Percentiles rank a stretch among this genome's conserved stretches.
phyloP scores from a whole-genome alignment of 2,797 vertebrate genomes.

The Mus minutoides region DNA sequence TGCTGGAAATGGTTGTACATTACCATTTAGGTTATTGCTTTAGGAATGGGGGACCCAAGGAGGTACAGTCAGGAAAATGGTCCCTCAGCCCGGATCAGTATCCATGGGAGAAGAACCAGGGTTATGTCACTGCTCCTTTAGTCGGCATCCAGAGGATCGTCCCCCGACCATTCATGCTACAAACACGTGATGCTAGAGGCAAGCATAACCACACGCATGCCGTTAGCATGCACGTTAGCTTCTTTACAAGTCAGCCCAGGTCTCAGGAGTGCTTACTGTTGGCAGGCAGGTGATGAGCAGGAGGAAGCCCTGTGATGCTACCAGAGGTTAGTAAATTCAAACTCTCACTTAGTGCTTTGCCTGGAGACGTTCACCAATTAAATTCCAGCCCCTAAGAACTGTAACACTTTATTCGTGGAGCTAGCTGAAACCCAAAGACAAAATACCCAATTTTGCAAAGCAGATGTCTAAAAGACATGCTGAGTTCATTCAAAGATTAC shows the following conservation, averaged over 20 bases:
- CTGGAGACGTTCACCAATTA: slow-evolving; percentile 48
- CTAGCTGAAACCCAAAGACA: slow-evolving; percentile 70
- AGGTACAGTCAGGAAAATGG: slow-evolving; percentile 33
- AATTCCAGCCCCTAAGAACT: slow-evolving; percentile 15
- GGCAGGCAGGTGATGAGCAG: background rate
- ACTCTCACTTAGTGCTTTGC: slow-evolving; percentile 24
- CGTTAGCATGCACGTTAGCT: background rate
- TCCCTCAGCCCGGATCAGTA: background rate
- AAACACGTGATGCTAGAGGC: background rate
- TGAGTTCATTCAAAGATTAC: slow-evolving; percentile 51
- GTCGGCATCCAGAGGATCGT: background rate
- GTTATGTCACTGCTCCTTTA: background rate
- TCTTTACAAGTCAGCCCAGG: background rate
- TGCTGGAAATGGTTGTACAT: slow-evolving; percentile 18
- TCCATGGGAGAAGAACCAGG: background rate
- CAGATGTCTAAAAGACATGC: slow-evolving; percentile 19
- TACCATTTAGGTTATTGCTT: background rate
- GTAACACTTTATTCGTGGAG: slow-evolving; percentile 18
- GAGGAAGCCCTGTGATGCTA: slow-evolving; percentile 13
- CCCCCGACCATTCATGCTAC: background rate
- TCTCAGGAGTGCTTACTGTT: background rate
- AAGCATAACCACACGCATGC: background rate
- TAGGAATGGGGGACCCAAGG: slow-evolving; percentile 8
- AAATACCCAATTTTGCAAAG: slow-evolving; percentile 47
- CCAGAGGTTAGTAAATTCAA: slow-evolving; percentile 37